phyloP scores from a whole-genome alignment of 2,888 invertebrate species.

The Perdita meconis region DNA sequence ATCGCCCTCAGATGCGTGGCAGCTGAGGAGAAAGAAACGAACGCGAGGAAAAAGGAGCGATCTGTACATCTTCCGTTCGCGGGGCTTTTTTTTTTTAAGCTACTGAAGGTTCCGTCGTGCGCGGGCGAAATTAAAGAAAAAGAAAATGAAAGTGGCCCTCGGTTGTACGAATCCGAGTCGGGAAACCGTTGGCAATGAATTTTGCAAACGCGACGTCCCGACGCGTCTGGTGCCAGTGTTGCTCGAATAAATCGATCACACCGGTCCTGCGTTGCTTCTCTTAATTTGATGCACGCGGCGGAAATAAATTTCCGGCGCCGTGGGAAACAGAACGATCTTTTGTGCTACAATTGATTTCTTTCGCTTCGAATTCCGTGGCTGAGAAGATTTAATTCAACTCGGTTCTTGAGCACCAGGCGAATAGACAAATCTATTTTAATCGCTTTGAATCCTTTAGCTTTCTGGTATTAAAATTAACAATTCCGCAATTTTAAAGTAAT shows the following conservation, averaged over 20 bases:
- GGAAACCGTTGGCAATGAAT: slow-evolving; percentile 2
- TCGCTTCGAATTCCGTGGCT: not conserved
- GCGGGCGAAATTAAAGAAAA: not conserved
- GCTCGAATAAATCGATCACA: slow-evolving; percentile 28
- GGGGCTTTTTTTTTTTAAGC: not conserved
- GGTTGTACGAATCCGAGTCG: not conserved
- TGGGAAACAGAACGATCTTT: not conserved
- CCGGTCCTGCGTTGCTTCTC: not conserved
- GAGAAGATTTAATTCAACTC: no score
- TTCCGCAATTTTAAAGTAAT: no score
- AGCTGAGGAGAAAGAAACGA: no score
- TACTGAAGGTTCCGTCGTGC: not conserved
- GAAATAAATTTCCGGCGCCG: not conserved
- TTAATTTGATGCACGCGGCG: slow-evolving; percentile 23
- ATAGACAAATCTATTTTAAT: no score
- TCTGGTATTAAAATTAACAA: no score
- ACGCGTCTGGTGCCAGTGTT: not conserved
- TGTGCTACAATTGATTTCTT: not conserved
- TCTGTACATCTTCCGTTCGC: not conserved
- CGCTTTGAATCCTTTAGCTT: no score
- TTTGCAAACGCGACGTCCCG: not conserved
- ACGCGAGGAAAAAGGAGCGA: no score
- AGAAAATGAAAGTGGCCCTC: not conserved
- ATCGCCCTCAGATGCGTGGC: no score
- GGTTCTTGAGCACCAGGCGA: no score